phyloP scores from a whole-genome alignment of 1,140 invertebrate species.

The Ylistrum balloti region DNA sequence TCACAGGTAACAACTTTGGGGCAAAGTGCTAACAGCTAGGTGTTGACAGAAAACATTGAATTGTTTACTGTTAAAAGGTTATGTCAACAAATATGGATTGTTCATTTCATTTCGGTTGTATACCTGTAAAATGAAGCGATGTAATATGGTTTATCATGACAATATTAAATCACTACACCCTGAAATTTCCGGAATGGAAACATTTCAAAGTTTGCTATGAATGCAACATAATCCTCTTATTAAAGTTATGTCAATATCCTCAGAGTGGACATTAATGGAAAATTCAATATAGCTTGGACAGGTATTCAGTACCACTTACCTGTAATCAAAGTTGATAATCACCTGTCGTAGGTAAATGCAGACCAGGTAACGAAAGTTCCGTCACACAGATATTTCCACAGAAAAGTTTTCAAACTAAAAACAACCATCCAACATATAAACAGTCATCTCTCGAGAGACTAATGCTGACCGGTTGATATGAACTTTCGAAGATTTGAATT shows the following conservation, averaged over 20 bases:
- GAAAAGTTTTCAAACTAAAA: not conserved
- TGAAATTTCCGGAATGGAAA: not conserved
- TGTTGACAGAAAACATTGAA: constrained; percentile 23
- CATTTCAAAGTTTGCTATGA: not conserved
- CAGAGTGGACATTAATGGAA: not conserved
- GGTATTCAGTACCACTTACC: not conserved
- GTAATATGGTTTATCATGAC: not conserved
- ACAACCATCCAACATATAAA: not conserved
- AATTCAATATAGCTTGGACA: constrained; percentile 31
- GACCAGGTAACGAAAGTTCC: constrained; percentile 22
- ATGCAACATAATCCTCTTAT: not conserved
- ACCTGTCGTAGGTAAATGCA: not conserved
- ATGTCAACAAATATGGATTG: constrained; percentile 21
- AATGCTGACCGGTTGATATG: not conserved
- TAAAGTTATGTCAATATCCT: constrained; percentile 22
- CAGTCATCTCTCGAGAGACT: not conserved
- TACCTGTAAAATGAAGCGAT: not conserved
- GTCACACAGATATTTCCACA: not conserved
- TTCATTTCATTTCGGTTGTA: not conserved
- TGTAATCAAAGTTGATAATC: constrained; percentile 18
- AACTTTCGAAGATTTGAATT: not conserved
- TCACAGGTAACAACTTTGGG: constrained; percentile 17
- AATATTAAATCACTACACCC: not conserved
- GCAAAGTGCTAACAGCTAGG: not conserved
- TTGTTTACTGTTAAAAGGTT: constrained; percentile 38